phyloP scores from a whole-genome alignment of 1,140 invertebrate species.

The Orchesella cincta region DNA sequence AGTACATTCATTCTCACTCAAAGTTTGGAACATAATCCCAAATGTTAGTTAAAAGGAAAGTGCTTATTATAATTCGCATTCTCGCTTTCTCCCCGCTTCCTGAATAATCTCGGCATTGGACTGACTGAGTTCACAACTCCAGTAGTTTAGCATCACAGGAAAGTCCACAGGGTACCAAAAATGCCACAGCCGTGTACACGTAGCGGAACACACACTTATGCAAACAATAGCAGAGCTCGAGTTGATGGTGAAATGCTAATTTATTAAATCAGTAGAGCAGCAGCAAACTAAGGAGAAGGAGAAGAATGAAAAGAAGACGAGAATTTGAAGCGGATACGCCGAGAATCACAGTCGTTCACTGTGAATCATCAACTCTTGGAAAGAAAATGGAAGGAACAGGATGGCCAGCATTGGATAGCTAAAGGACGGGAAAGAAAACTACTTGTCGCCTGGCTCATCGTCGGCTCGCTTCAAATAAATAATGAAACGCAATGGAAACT shows the following conservation, averaged over 20 bases:
- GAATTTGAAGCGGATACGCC: slow-evolving; percentile 14
- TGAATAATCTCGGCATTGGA: neutral
- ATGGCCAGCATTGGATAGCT: too few relatives aligned
- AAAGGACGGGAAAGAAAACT: neutral
- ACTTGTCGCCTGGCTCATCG: neutral
- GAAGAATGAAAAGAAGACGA: neutral
- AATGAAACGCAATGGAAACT: slow-evolving; percentile 25
- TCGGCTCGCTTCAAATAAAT: slow-evolving; percentile 12
- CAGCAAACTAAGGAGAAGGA: slow-evolving; percentile 1
- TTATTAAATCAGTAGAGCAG: slow-evolving; percentile 24
- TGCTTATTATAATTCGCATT: neutral
- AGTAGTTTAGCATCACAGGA: neutral
- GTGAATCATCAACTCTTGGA: neutral
- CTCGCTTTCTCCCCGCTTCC: neutral
- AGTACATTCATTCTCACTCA: neutral
- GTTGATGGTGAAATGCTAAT: slow-evolving; percentile 23
- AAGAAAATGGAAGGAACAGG: neutral
- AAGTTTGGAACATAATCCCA: neutral
- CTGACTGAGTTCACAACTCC: neutral
- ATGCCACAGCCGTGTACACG: neutral
- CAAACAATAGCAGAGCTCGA: neutral
- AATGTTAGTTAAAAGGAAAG: neutral
- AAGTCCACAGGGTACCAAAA: neutral
- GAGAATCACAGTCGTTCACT: neutral
- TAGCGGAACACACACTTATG: neutral